Evolutionary conservation across 2,888 invertebrate species (phyloP).

Genomic region (Aporophyla nigra): DNA sequence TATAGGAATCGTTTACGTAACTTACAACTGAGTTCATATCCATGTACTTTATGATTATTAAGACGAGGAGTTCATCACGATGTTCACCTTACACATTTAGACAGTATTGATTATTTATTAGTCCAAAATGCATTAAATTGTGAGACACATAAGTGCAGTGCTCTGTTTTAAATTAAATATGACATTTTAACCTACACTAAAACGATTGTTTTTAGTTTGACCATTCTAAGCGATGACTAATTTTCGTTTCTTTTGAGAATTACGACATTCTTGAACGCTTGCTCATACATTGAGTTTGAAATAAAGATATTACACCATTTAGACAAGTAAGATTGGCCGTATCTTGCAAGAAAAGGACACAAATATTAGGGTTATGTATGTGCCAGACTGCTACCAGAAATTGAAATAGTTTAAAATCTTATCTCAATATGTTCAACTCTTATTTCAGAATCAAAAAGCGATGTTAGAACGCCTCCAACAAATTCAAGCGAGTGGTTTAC

Average conservation of each 20-base stretch:
- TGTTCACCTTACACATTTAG: constrained; percentile 40
- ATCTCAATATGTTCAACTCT: background rate
- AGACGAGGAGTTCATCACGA: constrained; percentile 41
- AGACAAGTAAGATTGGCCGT: background rate
- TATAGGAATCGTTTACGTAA: background rate
- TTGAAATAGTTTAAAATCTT: background rate
- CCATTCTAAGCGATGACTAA: background rate
- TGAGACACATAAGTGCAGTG: background rate
- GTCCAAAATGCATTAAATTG: background rate
- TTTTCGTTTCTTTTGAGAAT: background rate
- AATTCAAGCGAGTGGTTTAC: constrained; percentile 87
- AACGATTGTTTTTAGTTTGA: constrained; percentile 4
- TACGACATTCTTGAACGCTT: background rate
- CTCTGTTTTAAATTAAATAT: constrained; percentile 2
- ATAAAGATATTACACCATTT: constrained; percentile 3
- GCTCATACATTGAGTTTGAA: background rate
- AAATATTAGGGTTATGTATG: background rate
- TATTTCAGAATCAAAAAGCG: constrained; percentile 87
- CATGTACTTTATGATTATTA: constrained; percentile 1
- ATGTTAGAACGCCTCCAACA: constrained; percentile 87
- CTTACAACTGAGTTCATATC: constrained; percentile 8
- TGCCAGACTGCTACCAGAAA: background rate
- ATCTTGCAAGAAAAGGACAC: background rate
- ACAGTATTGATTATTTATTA: constrained; percentile 12
- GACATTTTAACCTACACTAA: background rate